Conservation (phyloP, 2,888 invertebrate genomes). For the Diaphora mendica region DNA sequence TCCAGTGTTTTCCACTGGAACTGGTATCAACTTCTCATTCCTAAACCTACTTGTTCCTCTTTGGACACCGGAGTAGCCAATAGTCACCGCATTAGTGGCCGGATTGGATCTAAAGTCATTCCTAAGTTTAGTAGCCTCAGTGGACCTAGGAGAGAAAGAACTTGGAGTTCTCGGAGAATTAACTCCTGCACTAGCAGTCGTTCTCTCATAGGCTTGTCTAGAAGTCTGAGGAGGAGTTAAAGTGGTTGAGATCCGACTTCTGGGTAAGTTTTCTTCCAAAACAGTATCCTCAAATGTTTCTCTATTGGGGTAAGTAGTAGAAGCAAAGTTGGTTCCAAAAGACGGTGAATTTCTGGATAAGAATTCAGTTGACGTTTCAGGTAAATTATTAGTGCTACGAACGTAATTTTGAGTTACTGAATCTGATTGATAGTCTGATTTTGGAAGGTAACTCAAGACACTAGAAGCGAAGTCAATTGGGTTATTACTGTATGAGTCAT, state of each 20-base stretch:
- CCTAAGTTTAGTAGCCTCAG: constrained; percentile 33
- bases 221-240: constrained; percentile 27
- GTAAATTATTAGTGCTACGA: constrained; percentile 28
- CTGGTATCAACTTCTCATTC: constrained; percentile 58
- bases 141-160: constrained; percentile 31
- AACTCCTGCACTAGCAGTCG: constrained; percentile 35
- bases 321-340: constrained; percentile 39
- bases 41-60: constrained; percentile 42
- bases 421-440: constrained; percentile 34
- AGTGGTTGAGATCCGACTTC: constrained; percentile 35
- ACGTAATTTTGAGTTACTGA: constrained; percentile 33
- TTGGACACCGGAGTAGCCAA: constrained; percentile 36
- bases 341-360: constrained; percentile 32
- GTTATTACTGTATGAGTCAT: constrained; percentile 27
- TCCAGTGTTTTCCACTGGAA: constrained; percentile 67
- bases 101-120: constrained; percentile 26
- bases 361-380: constrained; percentile 46
- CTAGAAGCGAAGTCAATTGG: constrained; percentile 35
- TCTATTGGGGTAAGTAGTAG: constrained; percentile 37
- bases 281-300: constrained; percentile 34
- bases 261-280: constrained; percentile 33
- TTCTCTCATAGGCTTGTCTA: constrained; percentile 33
- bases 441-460: constrained; percentile 37
- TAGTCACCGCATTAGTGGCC: constrained; percentile 20
- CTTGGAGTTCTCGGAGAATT: constrained; percentile 33